A percentile compares a stretch with the other conserved stretches of the same genome.
phyloP scores from a whole-genome alignment of 2,888 invertebrate genomes.

The Calliopum simillimum region DNA sequence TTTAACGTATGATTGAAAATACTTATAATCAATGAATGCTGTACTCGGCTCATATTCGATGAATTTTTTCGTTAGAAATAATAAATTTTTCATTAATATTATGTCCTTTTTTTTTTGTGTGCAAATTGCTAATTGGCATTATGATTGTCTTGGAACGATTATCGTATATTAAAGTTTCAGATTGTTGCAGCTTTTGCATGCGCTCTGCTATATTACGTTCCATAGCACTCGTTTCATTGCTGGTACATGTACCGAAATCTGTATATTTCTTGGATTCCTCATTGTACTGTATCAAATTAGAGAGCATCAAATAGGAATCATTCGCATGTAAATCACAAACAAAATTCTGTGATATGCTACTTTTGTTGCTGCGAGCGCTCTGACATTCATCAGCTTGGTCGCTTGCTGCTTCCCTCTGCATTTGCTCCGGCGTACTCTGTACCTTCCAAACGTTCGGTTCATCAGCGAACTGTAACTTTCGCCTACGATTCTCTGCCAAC shows the following conservation, averaged over 20 bases:
- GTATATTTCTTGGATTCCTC: conserved; percentile 6
- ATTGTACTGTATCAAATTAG: conserved; percentile 40
- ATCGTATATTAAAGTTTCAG: conserved; percentile 62
- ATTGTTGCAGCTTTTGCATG: conserved; percentile 54
- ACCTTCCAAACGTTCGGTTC: background rate
- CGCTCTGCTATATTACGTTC: conserved; percentile 38
- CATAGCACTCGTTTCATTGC: background rate
- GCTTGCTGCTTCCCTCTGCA: conserved; percentile 31
- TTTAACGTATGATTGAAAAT: too few species aligned
- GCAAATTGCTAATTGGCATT: conserved; percentile 44
- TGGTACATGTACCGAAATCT: conserved; percentile 11
- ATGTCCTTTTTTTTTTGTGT: too few species aligned
- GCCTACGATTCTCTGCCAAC: conserved; percentile 37
- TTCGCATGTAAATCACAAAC: conserved; percentile 19
- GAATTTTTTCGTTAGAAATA: too few species aligned
- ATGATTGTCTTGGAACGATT: conserved; percentile 52
- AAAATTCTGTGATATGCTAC: conserved; percentile 27
- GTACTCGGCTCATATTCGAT: too few species aligned
- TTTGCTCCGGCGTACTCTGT: background rate
- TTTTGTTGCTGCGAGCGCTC: conserved; percentile 19
- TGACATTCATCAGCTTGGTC: background rate
- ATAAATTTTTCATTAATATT: too few species aligned
- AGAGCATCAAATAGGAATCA: conserved; percentile 43
- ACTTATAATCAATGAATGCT: too few species aligned
- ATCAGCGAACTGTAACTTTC: too few species aligned